phyloP scores from a whole-genome alignment of 2,113 vertebrate species.

The Cinclus cinclus region DNA sequence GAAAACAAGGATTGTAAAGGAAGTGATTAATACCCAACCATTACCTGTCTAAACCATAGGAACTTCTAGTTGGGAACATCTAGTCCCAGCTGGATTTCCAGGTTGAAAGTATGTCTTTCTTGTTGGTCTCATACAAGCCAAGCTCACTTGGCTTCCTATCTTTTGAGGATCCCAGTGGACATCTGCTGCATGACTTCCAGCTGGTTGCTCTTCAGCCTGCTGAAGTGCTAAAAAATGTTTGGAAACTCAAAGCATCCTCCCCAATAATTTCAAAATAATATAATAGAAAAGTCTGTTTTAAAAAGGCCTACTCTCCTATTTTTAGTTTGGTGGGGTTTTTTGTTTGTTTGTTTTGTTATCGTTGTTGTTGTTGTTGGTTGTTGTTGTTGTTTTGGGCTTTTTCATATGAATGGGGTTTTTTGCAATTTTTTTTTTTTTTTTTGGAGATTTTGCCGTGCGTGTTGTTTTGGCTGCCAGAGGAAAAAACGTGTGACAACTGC shows the following conservation, averaged over 20 bases:
- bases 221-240: not conserved
- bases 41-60: not conserved
- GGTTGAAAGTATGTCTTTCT: not conserved
- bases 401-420: not conserved
- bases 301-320: not conserved
- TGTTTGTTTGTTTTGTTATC: too few species aligned
- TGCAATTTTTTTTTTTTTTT: not conserved
- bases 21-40: not conserved
- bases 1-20: not conserved
- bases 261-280: not conserved
- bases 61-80: not conserved
- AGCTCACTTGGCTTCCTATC: not conserved
- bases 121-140: not conserved
- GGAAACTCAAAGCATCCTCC: not conserved
- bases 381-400: not conserved
- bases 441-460: not conserved
- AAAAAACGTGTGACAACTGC: not conserved
- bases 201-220: not conserved
- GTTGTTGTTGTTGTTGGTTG: too few species aligned
- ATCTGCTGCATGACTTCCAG: not conserved
- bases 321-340: too few species aligned
- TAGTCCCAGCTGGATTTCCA: not conserved
- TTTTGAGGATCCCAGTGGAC: not conserved
- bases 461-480: not conserved
- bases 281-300: not conserved